phyloP scores from a whole-genome alignment of 23 tunicate species.

The Trididemnum miniatum region DNA sequence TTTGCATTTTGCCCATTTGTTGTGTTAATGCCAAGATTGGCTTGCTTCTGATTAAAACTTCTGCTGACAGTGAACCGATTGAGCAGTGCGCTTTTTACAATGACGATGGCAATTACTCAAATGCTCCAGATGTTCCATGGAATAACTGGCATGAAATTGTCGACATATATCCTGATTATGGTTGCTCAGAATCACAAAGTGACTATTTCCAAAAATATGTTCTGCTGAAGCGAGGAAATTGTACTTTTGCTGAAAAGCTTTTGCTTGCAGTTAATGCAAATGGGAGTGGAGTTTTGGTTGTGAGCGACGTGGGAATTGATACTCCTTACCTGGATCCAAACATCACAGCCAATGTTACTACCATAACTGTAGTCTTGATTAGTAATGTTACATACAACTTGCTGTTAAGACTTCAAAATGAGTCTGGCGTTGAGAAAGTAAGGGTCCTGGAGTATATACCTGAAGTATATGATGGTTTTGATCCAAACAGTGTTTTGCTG shows the following conservation, averaged over 20 bases:
- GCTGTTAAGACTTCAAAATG: not conserved
- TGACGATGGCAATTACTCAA: not conserved
- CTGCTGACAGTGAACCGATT: not conserved
- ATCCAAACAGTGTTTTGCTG: conserved; percentile 47
- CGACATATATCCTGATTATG: conserved; percentile 60
- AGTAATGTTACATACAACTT: conserved; percentile 27
- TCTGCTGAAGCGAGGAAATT: conserved; percentile 73
- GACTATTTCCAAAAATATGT: conserved; percentile 37
- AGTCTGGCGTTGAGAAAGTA: conserved; percentile 29
- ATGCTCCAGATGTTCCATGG: not conserved
- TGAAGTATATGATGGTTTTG: not conserved
- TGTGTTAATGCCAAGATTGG: not conserved
- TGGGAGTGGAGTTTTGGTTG: conserved; percentile 64
- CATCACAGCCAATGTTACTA: conserved; percentile 22
- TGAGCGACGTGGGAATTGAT: conserved; percentile 33
- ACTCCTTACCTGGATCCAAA: conserved; percentile 49
- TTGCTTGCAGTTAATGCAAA: conserved; percentile 39
- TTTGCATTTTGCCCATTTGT: not conserved
- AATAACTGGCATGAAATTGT: conserved; percentile 28
- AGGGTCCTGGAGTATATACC: conserved; percentile 38
- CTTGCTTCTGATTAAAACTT: not conserved
- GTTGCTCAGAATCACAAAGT: conserved; percentile 26
- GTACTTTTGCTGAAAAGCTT: conserved; percentile 73
- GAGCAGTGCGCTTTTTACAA: not conserved
- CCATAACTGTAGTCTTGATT: conserved; percentile 56